Conservation (phyloP, 2,888 invertebrate species). For the Dasysyrphus tricinctus region DNA sequence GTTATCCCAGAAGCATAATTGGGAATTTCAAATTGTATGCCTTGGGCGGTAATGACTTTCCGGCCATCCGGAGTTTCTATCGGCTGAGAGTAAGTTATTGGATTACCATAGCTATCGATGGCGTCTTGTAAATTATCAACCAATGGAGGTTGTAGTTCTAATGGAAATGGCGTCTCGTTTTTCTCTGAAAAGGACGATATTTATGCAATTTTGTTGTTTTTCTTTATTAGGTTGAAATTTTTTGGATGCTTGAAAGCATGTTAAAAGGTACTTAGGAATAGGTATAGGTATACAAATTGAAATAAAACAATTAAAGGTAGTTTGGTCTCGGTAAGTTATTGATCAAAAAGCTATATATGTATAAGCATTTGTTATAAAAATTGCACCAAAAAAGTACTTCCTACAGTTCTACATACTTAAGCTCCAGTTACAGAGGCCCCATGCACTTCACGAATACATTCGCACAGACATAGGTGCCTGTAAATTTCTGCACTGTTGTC, state of each 20-base stretch:
- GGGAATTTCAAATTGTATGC: slow-evolving; percentile 83
- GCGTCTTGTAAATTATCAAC: slow-evolving; percentile 77
- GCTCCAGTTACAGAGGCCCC: too few relatives aligned
- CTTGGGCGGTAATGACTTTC: slow-evolving; percentile 81
- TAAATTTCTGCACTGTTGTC: too few relatives aligned
- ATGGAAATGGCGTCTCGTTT: slow-evolving; percentile 81
- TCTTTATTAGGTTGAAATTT: background rate
- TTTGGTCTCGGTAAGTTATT: too few relatives aligned
- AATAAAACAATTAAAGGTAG: too few relatives aligned
- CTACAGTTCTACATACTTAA: too few relatives aligned
- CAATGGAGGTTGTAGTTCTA: slow-evolving; percentile 82
- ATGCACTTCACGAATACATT: too few relatives aligned
- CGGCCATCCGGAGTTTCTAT: slow-evolving; percentile 82
- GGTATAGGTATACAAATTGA: too few relatives aligned
- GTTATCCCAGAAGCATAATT: slow-evolving; percentile 83
- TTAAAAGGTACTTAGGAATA: background rate
- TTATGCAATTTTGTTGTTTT: slow-evolving; percentile 33
- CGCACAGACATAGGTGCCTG: too few relatives aligned
- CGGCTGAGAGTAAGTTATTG: slow-evolving; percentile 80
- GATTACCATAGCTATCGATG: slow-evolving; percentile 83
- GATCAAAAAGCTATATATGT: too few relatives aligned
- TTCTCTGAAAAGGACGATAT: slow-evolving; percentile 80
- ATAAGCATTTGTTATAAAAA: too few relatives aligned
- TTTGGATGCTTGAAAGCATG: background rate
- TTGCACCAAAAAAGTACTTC: too few relatives aligned